Evolutionary conservation across 1,140 invertebrate genomes (phyloP).

Genomic region (Drosophila varians): DNA sequence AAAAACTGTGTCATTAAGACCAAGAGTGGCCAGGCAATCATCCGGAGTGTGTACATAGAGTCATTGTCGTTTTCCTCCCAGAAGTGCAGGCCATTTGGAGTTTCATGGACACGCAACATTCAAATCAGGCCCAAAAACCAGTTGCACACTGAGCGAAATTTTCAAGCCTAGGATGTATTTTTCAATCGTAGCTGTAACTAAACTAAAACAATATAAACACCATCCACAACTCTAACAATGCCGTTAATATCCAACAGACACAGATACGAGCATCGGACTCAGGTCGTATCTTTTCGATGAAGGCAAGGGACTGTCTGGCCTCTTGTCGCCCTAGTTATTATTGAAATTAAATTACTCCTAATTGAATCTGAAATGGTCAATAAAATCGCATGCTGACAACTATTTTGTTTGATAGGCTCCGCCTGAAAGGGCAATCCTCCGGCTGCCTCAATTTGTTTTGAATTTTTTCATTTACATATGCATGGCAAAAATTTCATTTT

Average conservation of each 20-base stretch:
- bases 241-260: conserved; percentile 31
- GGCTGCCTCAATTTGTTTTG: conserved; percentile 34
- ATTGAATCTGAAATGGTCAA: conserved; percentile 83
- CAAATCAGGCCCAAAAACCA: conserved; percentile 69
- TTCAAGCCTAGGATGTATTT: no score
- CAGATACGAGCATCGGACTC: conserved; percentile 19
- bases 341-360: conserved; percentile 83
- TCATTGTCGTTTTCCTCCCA: conserved; percentile 40
- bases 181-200: conserved; percentile 43
- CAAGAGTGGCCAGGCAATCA: conserved; percentile 6
- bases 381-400: conserved; percentile 81
- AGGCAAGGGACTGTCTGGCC: conserved; percentile 25
- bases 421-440: conserved; percentile 14
- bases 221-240: conserved; percentile 30
- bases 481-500: conserved; percentile 59
- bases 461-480: conserved; percentile 58
- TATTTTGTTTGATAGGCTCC: conserved; percentile 63
- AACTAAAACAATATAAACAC: conserved; percentile 30
- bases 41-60: conserved; percentile 32
- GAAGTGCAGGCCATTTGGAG: conserved; percentile 12
- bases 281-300: conserved; percentile 18
- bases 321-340: conserved; percentile 73
- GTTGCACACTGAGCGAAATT: conserved; percentile 12
- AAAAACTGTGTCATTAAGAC: conserved; percentile 25
- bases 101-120: conserved; percentile 63